Evolutionary conservation across 2,113 vertebrate genomes (phyloP).

Genomic region (Triplophysa dalaica): DNA sequence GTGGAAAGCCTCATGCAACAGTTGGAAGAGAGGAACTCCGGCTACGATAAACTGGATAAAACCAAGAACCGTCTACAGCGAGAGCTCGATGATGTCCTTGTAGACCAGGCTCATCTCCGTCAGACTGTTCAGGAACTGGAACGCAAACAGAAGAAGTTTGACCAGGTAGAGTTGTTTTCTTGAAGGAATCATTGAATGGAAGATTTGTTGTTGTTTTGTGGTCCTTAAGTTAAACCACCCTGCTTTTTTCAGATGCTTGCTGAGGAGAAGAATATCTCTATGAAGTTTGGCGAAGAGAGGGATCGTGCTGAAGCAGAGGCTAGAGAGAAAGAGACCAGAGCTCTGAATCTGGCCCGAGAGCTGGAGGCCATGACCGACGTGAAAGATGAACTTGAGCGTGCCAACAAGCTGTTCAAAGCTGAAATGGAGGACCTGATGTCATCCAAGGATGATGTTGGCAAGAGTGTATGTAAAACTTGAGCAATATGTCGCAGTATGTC

Average conservation of each 20-base stretch:
- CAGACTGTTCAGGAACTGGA: conserved; percentile 90
- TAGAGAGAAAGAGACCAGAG: conserved; percentile 84
- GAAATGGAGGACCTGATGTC: conserved; percentile 97
- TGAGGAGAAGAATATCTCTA: conserved; percentile 83
- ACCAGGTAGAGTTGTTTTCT: conserved; percentile 80
- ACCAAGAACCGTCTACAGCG: conserved; percentile 93
- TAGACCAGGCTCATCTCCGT: conserved; percentile 90
- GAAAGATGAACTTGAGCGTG: conserved; percentile 86
- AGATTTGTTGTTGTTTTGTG: no score
- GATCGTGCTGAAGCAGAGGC: conserved; percentile 85
- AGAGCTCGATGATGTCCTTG: conserved; percentile 90
- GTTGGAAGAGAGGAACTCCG: conserved; percentile 85
- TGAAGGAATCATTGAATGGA: no score
- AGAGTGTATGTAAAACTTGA: conserved; percentile 81
- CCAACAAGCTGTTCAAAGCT: conserved; percentile 86
- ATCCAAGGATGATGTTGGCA: conserved; percentile 94
- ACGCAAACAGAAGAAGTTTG: conserved; percentile 98
- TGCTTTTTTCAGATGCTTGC: conserved; percentile 78
- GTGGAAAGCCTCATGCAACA: conserved; percentile 79
- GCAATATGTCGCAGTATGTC: not conserved
- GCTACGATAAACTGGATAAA: conserved; percentile 94
- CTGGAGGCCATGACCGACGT: conserved; percentile 83
- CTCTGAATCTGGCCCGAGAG: conserved; percentile 79
- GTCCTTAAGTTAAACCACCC: not conserved
- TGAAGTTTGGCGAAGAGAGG: conserved; percentile 78